Conservation (phyloP, 2,888 invertebrate species). For the Drosophila bunnanda region DNA sequence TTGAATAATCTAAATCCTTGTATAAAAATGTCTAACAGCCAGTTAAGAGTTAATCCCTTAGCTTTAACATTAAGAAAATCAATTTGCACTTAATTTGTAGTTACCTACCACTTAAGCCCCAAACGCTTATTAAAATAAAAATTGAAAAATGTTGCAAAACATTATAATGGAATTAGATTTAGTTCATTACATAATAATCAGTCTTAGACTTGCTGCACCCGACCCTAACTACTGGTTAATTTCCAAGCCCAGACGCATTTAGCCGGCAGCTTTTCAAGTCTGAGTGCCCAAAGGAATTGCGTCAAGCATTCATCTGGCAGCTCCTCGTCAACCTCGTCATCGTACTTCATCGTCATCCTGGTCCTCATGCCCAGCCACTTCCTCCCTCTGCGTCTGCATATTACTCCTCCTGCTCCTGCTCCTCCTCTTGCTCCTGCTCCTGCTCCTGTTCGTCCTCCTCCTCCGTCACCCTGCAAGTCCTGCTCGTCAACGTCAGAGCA, state of each 20-base stretch:
- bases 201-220: not conserved
- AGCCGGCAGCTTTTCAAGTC: constrained; percentile 36
- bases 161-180: not conserved
- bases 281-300: constrained; percentile 38
- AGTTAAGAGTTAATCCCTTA: not conserved
- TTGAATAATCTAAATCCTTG: not conserved
- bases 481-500: constrained; percentile 31
- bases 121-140: not conserved
- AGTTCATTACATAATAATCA: constrained; percentile 13
- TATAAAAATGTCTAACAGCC: not conserved
- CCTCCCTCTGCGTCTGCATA: constrained; percentile 11
- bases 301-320: constrained; percentile 35
- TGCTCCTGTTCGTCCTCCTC: not conserved
- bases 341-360: constrained; percentile 1
- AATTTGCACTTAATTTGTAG: not conserved
- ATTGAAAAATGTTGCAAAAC: too few species aligned
- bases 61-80: too few species aligned
- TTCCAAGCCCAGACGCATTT: constrained; percentile 25
- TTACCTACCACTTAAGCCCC: not conserved
- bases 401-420: not conserved
- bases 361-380: not conserved
- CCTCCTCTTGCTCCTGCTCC: not conserved
- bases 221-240: constrained; percentile 14
- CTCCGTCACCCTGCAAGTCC: constrained; percentile 12
- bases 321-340: constrained; percentile 23